Percentiles rank a stretch among this genome's conserved stretches.
These are phyloP conservation scores for Pseudomyrmex gracilis DNA, from an alignment of 1,140 invertebrate species.

Conservation along the genomic window DNA sequence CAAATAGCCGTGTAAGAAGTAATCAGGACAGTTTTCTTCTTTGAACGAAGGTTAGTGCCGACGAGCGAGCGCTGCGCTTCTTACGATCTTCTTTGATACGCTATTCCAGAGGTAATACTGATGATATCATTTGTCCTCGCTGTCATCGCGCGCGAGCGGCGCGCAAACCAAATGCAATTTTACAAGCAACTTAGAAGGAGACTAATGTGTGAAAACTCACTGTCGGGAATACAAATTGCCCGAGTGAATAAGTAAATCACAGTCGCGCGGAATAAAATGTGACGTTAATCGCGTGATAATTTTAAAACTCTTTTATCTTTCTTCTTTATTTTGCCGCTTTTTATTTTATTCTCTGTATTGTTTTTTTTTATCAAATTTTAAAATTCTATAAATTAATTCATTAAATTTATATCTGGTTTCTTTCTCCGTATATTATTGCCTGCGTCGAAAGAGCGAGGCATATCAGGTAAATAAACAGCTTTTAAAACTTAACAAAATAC, in stretches of 20 bases:
- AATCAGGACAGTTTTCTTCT: slow-evolving; percentile 50
- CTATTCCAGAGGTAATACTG: slow-evolving; percentile 26
- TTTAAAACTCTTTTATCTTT: too few species aligned
- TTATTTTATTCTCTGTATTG: too few species aligned
- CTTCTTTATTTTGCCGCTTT: too few species aligned
- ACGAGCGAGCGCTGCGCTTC: slow-evolving; percentile 16
- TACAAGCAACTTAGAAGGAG: slow-evolving; percentile 1
- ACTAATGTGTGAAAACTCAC: slow-evolving; percentile 6
- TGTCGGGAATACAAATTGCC: slow-evolving; percentile 14
- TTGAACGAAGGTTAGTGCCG: slow-evolving; percentile 42
- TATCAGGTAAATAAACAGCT: not conserved
- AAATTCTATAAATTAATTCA: not conserved
- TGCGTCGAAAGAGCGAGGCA: not conserved
- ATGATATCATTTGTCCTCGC: slow-evolving; percentile 46
- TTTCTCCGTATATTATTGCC: not conserved
- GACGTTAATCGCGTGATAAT: too few species aligned
- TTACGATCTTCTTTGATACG: slow-evolving; percentile 28
- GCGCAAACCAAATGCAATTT: slow-evolving; percentile 39
- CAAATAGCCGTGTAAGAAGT: slow-evolving; percentile 45
- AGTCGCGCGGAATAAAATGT: slow-evolving; percentile 15
- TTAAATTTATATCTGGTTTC: not conserved
- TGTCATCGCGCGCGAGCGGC: not conserved
- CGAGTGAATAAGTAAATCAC: not conserved
- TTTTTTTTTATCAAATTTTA: too few species aligned
- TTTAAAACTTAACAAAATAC: not conserved